Conservation (phyloP, 2,113 vertebrate genomes). For the Brienomyrus longianalis region DNA sequence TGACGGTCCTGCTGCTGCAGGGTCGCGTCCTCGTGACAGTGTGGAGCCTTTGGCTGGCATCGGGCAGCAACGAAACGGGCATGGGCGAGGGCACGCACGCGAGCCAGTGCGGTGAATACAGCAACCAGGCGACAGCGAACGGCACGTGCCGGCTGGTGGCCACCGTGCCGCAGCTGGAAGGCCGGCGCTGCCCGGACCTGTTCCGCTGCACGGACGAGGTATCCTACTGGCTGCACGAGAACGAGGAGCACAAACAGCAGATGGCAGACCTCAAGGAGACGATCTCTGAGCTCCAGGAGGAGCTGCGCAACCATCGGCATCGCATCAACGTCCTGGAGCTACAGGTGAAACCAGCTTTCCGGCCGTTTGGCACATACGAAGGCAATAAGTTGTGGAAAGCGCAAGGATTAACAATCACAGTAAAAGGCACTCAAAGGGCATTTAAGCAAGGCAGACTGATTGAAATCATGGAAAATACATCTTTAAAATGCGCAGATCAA, state of each 20-base stretch:
- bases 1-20: not conserved
- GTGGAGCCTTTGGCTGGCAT: conserved; percentile 18
- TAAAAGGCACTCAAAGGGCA: not conserved
- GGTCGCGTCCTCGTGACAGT: not conserved
- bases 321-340: conserved; percentile 68
- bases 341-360: conserved; percentile 46
- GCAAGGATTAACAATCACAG: not conserved
- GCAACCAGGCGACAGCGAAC: conserved; percentile 64
- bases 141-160: conserved; percentile 71
- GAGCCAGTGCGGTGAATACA: conserved; percentile 69
- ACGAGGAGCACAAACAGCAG: conserved; percentile 71
- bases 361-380: not conserved
- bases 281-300: conserved; percentile 72
- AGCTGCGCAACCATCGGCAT: conserved; percentile 71
- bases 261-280: conserved; percentile 62
- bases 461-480: not conserved
- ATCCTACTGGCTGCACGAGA: conserved; percentile 77
- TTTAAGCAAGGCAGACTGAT: not conserved
- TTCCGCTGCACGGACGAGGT: conserved; percentile 77
- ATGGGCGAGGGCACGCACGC: conserved; percentile 31
- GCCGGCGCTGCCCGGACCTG: conserved; percentile 70
- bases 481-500: not conserved
- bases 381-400: not conserved
- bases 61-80: conserved; percentile 34
- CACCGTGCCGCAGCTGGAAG: conserved; percentile 65